phyloP scores from a whole-genome alignment of 2,888 invertebrate species.

The Nebria brevicollis region DNA sequence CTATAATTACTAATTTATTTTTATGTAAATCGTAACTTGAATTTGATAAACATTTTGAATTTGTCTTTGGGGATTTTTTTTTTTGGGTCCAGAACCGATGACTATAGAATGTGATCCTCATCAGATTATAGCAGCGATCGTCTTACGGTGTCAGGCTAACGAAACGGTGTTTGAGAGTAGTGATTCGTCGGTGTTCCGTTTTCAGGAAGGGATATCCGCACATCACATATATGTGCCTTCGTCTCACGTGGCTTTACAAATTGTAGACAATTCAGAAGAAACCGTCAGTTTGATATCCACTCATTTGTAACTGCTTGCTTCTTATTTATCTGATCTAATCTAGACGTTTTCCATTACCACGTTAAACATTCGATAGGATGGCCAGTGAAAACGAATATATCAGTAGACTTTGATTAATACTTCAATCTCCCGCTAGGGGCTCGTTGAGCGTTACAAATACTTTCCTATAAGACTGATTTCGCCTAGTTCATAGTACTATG shows the following conservation, averaged over 20 bases:
- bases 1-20: no score
- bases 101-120: not conserved
- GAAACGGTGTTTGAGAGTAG: not conserved
- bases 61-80: no score
- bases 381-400: slow-evolving; percentile 46
- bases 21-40: no score
- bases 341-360: slow-evolving; percentile 45
- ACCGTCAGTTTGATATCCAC: slow-evolving; percentile 33
- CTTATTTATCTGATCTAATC: slow-evolving; percentile 47
- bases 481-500: not conserved
- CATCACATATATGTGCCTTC: not conserved
- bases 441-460: slow-evolving; percentile 45
- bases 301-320: slow-evolving; percentile 45
- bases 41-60: no score
- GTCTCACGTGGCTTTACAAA: slow-evolving; percentile 30
- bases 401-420: slow-evolving; percentile 44
- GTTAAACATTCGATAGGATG: slow-evolving; percentile 45
- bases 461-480: slow-evolving; percentile 35
- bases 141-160: slow-evolving; percentile 29
- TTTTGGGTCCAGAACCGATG: not conserved
- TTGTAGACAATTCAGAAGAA: slow-evolving; percentile 39
- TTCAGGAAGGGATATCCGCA: not conserved
- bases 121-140: slow-evolving; percentile 11
- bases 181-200: not conserved
- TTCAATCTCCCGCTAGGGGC: slow-evolving; percentile 46